Percentiles rank a stretch among this genome's conserved stretches.
Conservation (phyloP, 2,797 vertebrate species). For the Diglossa cyanea region DNA sequence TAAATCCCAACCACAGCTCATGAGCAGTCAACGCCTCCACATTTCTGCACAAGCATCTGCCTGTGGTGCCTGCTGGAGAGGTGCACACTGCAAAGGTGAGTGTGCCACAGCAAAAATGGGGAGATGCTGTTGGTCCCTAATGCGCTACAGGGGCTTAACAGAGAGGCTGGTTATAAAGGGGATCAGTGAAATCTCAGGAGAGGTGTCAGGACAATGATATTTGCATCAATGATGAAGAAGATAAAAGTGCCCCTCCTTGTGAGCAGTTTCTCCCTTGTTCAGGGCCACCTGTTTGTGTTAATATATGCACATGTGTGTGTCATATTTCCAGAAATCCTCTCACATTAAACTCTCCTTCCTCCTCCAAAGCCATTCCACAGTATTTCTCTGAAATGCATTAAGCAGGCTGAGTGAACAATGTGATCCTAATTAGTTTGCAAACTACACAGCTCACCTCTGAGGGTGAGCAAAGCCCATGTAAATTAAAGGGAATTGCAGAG, state of each 20-base stretch:
- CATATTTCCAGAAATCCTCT: neutral
- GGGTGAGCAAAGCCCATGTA: neutral
- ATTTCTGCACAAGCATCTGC: neutral
- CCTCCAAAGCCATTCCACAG: neutral
- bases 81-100: neutral
- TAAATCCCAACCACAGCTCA: constrained; percentile 56
- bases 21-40: neutral
- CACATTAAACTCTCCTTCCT: neutral
- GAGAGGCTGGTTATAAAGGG: neutral
- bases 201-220: neutral
- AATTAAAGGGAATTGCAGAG: neutral
- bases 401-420: neutral
- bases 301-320: neutral
- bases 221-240: neutral
- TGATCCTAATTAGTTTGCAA: constrained; percentile 20
- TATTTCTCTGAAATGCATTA: neutral
- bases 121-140: neutral
- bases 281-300: neutral
- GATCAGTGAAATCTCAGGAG: neutral
- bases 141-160: accelerated
- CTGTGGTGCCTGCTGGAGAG: accelerated
- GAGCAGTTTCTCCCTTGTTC: neutral
- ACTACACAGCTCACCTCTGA: neutral
- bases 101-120: neutral
- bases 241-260: neutral